Evolutionary conservation across 2,113 vertebrate species (phyloP).

Genomic region (Ancistrus triradiatus): DNA sequence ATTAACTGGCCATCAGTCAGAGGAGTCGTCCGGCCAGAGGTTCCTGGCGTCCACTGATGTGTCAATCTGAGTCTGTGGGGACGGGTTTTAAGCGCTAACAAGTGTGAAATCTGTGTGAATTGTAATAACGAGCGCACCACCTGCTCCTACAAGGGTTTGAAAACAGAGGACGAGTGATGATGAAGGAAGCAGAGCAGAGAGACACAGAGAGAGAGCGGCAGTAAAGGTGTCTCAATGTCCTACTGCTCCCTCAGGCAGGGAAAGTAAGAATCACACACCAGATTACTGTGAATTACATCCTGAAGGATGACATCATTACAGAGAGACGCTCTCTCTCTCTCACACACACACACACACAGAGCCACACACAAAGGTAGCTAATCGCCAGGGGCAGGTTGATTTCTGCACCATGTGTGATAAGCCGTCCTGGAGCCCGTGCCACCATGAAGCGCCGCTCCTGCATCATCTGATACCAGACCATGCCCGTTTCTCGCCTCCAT

Average conservation of each 20-base stretch:
- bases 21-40: no score
- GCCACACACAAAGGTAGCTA: constrained; percentile 16
- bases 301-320: constrained; percentile 47
- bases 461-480: not conserved
- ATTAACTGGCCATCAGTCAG: no score
- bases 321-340: constrained; percentile 12
- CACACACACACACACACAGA: constrained; percentile 15
- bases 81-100: constrained; percentile 10
- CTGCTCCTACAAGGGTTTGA: constrained; percentile 26
- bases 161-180: not conserved
- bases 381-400: constrained; percentile 39
- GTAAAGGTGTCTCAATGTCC: constrained; percentile 7
- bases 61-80: no score
- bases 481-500: not conserved
- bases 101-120: constrained; percentile 37
- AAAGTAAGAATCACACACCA: constrained; percentile 45
- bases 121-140: constrained; percentile 27
- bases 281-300: constrained; percentile 47
- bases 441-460: constrained; percentile 19
- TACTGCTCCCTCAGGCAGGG: constrained; percentile 12
- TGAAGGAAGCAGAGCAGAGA: no score
- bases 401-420: constrained; percentile 43
- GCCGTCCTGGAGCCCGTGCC: constrained; percentile 34
- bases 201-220: not conserved
- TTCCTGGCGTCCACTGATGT: no score